Base-by-base conservation (phyloP, 2,888 invertebrate genomes). In the Dasysyrphus tricinctus region DNA sequence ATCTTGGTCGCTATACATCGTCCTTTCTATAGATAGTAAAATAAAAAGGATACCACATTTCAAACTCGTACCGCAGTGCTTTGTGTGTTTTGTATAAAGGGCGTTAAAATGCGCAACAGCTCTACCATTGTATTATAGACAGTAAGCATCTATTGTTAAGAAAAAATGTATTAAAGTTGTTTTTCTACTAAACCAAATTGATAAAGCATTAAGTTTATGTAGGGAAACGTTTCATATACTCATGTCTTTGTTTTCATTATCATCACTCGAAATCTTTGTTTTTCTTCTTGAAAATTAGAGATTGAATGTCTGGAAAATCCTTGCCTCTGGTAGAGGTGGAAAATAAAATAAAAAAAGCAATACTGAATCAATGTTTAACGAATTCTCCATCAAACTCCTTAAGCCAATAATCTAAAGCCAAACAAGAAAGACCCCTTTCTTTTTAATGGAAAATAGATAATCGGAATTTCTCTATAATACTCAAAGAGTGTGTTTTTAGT, bases 41-140 rank as follows among this genome's bases (percentile, higher is more conserved):
- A 51, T 51, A 51, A 51, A 24, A 74, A 56, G 14, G 29, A 37
- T 32, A 11, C n/a, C 59, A 29, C n/a, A 37, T 59, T 12, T 24
- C 39, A n/a, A n/a, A 42, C 67, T 37, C 24, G 54, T 34, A 24
- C 34, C 47, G 42, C 14, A 32, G 19, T 7, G 16, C 34, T n/a
- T 24, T 77, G 19, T 24, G 11, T 78, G 14, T 72, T 24, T 34
- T 47, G 39, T 42, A n/a, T n/a, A 29, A 72, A 65, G n/a, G 56
- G 32, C n/a, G 19, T 63, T 47, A 65, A 70, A 63, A 79, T 63
- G 72, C 61, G 78, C 78, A 79, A 79, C 78, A 72, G 63, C 44
- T 54, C n/a, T 19, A 8, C 24, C 5, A 9, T 44, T 63, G 63
- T 29, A 8, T n/a, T 29, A 9, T n/a, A 29, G 29, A 42, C n/a